Conservation (phyloP, 2,888 invertebrate species). For the Ornithoptera priamus region DNA sequence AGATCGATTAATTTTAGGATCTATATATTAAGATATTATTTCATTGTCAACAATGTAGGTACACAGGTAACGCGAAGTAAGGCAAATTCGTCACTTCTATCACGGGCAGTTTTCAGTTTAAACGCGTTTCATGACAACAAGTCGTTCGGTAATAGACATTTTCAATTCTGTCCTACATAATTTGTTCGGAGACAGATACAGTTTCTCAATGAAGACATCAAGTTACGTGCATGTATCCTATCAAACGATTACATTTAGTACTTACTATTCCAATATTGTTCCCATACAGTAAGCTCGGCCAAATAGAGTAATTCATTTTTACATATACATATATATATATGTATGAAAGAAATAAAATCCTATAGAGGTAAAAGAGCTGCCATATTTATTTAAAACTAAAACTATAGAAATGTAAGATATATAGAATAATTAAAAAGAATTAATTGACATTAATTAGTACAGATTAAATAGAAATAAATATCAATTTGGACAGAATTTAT, state of each 20-base stretch:
- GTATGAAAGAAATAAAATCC: constrained; percentile 44
- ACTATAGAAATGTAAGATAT: constrained; percentile 12
- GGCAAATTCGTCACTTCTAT: constrained; percentile 63
- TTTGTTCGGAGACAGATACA: constrained; percentile 48
- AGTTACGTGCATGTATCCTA: constrained; percentile 57
- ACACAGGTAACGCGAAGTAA: constrained; percentile 77
- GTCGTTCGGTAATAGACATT: constrained; percentile 34
- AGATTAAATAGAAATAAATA: constrained; percentile 31
- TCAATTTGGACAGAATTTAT: constrained; percentile 33
- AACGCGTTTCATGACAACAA: constrained; percentile 36
- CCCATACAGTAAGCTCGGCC: constrained; percentile 76
- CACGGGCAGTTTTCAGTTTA: constrained; percentile 46
- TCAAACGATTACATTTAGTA: constrained; percentile 47
- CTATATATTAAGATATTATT: constrained; percentile 69
- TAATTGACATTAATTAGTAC: constrained; percentile 6
- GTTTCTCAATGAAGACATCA: constrained; percentile 32
- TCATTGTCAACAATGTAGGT: constrained; percentile 69
- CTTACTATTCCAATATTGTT: constrained; percentile 69
- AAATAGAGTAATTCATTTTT: constrained; percentile 49
- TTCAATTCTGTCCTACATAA: constrained; percentile 32
- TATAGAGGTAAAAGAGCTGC: constrained; percentile 62
- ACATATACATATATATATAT: constrained; percentile 37
- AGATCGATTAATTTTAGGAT: constrained; percentile 74
- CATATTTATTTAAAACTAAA: constrained; percentile 42
- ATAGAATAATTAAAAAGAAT: constrained; percentile 11